A percentile compares a stretch with the other conserved stretches of the same genome.
Evolutionary conservation across 2,113 vertebrate genomes (phyloP).

Genomic region (Odocoileus hemionus): DNA sequence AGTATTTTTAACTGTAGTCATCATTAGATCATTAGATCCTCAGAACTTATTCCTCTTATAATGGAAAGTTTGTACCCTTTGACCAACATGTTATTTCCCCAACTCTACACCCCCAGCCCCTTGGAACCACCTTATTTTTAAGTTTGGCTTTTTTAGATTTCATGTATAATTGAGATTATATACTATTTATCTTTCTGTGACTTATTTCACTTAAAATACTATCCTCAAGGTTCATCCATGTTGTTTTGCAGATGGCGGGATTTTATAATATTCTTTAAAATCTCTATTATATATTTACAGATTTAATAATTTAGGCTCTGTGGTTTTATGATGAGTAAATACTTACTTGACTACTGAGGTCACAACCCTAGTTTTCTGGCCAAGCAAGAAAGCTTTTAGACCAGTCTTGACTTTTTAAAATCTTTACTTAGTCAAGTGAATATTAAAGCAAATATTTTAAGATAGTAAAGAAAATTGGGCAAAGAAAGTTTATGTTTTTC

Average conservation of each 20-base stretch:
- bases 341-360: background rate
- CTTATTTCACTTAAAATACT: background rate
- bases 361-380: background rate
- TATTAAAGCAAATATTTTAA: conserved; percentile 30
- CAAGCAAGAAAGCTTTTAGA: background rate
- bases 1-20: background rate
- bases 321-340: background rate
- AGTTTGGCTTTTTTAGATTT: background rate
- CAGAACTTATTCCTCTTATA: background rate
- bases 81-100: background rate
- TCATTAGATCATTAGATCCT: background rate
- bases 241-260: background rate
- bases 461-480: background rate
- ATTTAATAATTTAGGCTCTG: background rate
- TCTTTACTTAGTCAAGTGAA: conserved; percentile 19
- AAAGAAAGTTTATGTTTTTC: conserved; percentile 29
- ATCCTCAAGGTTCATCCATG: background rate
- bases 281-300: background rate
- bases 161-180: background rate
- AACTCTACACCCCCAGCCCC: background rate
- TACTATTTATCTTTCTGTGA: background rate
- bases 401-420: background rate
- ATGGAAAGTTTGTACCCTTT: background rate
- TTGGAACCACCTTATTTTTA: background rate
- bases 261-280: background rate